These are phyloP conservation scores for Drosophila nr. perissopoda DNA, from an alignment of 2,888 invertebrate genomes.

Conservation along the genomic window DNA sequence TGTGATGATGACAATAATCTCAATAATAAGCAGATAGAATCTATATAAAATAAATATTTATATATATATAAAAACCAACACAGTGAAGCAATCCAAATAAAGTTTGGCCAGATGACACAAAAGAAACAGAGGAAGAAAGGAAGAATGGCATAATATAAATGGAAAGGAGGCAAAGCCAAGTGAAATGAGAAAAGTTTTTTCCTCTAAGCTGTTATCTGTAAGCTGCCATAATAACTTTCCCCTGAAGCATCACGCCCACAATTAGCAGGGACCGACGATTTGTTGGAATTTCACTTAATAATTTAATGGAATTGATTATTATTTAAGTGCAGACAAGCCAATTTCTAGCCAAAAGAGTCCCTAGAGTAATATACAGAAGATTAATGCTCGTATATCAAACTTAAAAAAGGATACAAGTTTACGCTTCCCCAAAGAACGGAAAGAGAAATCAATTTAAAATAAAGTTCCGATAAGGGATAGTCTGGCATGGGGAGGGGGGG, in stretches of 20 bases:
- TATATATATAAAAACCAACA: constrained; percentile 3
- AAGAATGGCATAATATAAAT: constrained; percentile 34
- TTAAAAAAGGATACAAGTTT: constrained; percentile 16
- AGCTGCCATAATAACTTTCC: constrained; percentile 48
- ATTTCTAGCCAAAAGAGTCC: constrained; percentile 56
- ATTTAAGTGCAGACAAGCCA: constrained; percentile 73
- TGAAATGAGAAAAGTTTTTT: constrained; percentile 65
- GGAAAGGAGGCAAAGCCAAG: constrained; percentile 31
- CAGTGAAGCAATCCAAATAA: constrained; percentile 38
- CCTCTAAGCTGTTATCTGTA: constrained; percentile 32
- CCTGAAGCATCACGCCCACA: constrained; percentile 30
- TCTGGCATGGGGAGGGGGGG: not conserved
- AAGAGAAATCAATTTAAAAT: constrained; percentile 74
- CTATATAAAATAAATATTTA: not conserved
- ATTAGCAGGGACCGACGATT: constrained; percentile 51
- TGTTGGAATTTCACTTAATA: constrained; percentile 59
- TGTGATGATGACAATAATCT: constrained; percentile 60
- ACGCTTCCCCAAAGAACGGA: constrained; percentile 50
- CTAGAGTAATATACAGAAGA: constrained; percentile 50
- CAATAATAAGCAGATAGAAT: constrained; percentile 66
- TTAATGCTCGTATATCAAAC: constrained; percentile 24
- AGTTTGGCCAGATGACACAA: constrained; percentile 27
- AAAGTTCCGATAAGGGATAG: constrained; percentile 40
- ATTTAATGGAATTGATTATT: constrained; percentile 79
- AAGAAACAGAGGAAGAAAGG: constrained; percentile 10